These are phyloP conservation scores for Rhabdomys dilectus DNA, from an alignment of 2,113 vertebrate species.

Conservation along the genomic window DNA sequence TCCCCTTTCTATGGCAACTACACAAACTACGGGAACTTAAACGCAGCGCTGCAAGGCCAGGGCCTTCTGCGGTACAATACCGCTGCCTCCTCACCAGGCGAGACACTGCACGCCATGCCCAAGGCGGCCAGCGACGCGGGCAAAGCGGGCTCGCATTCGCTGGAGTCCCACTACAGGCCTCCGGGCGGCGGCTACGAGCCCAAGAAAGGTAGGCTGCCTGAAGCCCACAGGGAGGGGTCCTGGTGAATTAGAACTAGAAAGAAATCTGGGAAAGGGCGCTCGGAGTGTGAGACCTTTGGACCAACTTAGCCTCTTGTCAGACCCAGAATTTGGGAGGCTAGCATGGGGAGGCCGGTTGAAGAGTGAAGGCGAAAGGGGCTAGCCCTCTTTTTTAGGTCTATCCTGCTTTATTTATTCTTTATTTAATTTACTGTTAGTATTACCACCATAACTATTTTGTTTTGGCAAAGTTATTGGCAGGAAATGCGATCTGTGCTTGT, in stretches of 20 bases:
- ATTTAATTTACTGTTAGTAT: background rate
- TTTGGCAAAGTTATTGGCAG: background rate
- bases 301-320: background rate
- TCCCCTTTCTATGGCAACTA: slow-evolving; percentile 99
- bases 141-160: slow-evolving; percentile 92
- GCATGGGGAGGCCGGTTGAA: background rate
- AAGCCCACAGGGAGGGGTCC: background rate
- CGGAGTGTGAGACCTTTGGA: background rate
- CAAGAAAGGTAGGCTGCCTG: slow-evolving; percentile 95
- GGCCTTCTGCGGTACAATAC: slow-evolving; percentile 97
- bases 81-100: slow-evolving; percentile 90
- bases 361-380: background rate
- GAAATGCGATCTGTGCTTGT: background rate
- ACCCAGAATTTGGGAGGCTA: fast-evolving
- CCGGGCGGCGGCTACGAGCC: slow-evolving; percentile 91
- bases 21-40: slow-evolving; percentile 98
- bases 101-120: slow-evolving; percentile 91
- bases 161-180: slow-evolving; percentile 94
- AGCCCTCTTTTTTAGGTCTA: no score
- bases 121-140: slow-evolving; percentile 93
- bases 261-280: background rate
- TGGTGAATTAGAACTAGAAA: background rate
- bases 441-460: background rate
- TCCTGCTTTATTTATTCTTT: background rate
- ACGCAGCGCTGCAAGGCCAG: slow-evolving; percentile 95